These are phyloP conservation scores for Odontocolon sp. DNA, from an alignment of 2,888 invertebrate species.

Conservation along the genomic window DNA sequence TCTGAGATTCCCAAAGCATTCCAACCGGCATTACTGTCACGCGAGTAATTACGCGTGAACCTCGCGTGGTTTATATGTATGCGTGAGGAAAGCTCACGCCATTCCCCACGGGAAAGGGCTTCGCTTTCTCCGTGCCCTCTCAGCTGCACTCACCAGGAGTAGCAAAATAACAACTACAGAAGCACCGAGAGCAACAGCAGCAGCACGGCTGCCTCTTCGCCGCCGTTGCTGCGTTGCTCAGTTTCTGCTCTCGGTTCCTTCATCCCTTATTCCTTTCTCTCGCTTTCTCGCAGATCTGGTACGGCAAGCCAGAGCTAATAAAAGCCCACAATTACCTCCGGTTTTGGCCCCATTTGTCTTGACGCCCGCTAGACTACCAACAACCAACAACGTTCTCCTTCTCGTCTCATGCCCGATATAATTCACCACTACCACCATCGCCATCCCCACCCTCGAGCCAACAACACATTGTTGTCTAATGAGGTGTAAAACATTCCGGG, in stretches of 20 bases:
- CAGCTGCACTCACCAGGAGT: background rate
- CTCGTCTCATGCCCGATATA: constrained; percentile 80
- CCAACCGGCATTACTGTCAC: constrained; percentile 78
- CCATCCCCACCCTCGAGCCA: too few species aligned
- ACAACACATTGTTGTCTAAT: constrained; percentile 81
- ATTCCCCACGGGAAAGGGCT: constrained; percentile 48
- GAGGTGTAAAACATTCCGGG: constrained; percentile 80
- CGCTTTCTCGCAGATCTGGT: constrained; percentile 55
- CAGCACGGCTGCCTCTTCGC: constrained; percentile 57
- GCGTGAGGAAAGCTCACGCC: constrained; percentile 53
- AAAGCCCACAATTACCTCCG: constrained; percentile 81
- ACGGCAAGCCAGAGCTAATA: constrained; percentile 79
- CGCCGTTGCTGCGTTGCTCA: constrained; percentile 59
- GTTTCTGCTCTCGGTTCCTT: constrained; percentile 51
- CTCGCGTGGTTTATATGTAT: constrained; percentile 40
- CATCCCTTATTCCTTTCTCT: constrained; percentile 51
- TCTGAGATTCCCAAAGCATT: constrained; percentile 69
- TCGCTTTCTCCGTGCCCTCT: constrained; percentile 25
- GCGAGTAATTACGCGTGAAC: constrained; percentile 77
- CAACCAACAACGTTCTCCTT: constrained; percentile 56
- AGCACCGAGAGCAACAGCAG: constrained; percentile 32
- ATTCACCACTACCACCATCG: constrained; percentile 76
- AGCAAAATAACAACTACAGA: constrained; percentile 4
- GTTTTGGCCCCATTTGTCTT: constrained; percentile 80
- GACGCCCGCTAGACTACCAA: constrained; percentile 66